Conservation (phyloP, 2,113 vertebrate genomes). For the Microtus pennsylvanicus region DNA sequence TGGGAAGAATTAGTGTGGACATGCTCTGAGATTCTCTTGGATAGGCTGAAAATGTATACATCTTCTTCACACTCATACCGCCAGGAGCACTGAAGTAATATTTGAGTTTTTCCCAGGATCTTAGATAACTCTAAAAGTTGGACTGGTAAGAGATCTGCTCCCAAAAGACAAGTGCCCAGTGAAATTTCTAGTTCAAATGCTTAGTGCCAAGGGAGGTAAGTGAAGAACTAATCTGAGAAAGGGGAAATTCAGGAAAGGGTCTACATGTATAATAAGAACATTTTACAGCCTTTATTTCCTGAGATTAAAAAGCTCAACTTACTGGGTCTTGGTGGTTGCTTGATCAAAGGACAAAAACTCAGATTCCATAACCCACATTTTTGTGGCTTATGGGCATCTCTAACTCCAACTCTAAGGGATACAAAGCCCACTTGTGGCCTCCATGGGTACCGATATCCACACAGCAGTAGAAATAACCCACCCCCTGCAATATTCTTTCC, state of each 20-base stretch:
- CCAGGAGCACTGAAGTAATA: constrained; percentile 1
- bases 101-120: neutral
- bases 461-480: neutral
- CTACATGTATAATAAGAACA: neutral
- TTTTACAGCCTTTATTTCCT: neutral
- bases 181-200: constrained; percentile 36
- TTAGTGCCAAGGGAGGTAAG: neutral
- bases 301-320: neutral
- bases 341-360: neutral
- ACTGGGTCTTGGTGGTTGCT: neutral
- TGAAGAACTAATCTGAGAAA: constrained; percentile 13
- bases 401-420: neutral
- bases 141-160: neutral
- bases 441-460: neutral
- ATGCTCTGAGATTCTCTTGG: constrained; percentile 15
- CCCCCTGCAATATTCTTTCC: neutral
- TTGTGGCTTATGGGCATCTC: neutral
- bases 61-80: neutral
- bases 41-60: neutral
- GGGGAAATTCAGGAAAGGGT: neutral
- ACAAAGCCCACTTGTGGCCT: neutral
- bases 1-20: neutral
- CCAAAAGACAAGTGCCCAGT: constrained; percentile 9
- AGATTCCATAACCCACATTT: neutral
- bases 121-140: constrained; percentile 15